Base-by-base conservation (phyloP, 2,113 vertebrate genomes). In the Heloderma charlesbogerti region DNA sequence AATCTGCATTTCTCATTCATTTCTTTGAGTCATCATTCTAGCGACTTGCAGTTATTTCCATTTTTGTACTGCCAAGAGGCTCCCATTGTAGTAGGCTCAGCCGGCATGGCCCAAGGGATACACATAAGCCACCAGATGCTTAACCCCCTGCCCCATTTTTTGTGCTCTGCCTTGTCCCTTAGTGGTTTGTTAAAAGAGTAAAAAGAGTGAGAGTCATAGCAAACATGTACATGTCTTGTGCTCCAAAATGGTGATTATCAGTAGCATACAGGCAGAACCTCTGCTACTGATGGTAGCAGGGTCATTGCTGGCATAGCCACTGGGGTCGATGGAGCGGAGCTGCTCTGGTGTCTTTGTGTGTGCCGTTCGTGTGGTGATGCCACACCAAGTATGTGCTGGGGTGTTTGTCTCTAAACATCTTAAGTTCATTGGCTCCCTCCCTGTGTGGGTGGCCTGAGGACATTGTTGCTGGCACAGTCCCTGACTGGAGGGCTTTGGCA, bases 1-100 rank as follows among this genome's bases (percentile, higher is more conserved):
- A 83, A 25, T 43, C 29, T 72, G 45, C 78, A 51, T 91, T 83
- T 88, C 80, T 37, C 51, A 60, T 43, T 71, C 51, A 51, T 91
- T 75, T 51, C 69, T 81, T 27, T 72, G 57, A 63, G 40, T 22
- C 71, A 51, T 54, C n/a, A 7, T 71, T 81, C n/a, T n/a, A 79
- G 51, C 43, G 3, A n/a, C 60, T 86, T 84, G 1, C 37, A 69
- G 0, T 51, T 81, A 7, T 29, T 43, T 22, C 31, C 15, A 57
- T 84, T 67, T 84, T 54, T 37, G 22, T 43, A 67, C 12, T 40
- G 45, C 31, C 27, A 5, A 16, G 51, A 79, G 25, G 22, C 4
- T 63, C 15, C 60, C 60, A 29, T 13, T 86, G 29, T 40, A 84
- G 34, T 87, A 86, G 75, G 8, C 85, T 34, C 18, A 27, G 69